Evolutionary conservation across 2,888 invertebrate genomes (phyloP), one percentile per base, ranked within the genome.

Genomic region (Strigamia crassipes): DNA sequence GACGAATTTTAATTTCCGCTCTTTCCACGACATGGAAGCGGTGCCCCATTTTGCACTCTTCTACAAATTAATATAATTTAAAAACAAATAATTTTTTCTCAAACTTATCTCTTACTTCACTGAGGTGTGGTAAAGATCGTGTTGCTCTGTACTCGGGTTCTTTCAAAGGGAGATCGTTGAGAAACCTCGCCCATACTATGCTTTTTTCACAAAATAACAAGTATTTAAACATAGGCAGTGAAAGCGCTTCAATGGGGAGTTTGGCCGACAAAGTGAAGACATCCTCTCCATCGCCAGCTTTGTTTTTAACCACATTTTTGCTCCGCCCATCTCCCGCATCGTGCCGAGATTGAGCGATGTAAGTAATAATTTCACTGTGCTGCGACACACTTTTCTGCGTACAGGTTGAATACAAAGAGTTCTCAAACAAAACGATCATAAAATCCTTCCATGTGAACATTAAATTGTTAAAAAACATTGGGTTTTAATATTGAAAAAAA

Each of bases 401-500:
- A 21, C 61, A 21, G 18, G 21, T 66, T 23, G 61, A 21, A 66
- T 21, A 66, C 21, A 66, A 12, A n/a, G 61, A 66, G 8, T 66
- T 66, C 61, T 66, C 61, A 12, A 66, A 12, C 18, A 66, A 21
- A n/a, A 66, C 4, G 21, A 66, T 21, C 21, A 66, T 66, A 66
- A 66, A 66, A 66, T 21, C 61, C 23, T 66, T 66, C 61, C 61
- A 66, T 21, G 61, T 21, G 12, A 66, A 66, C 61, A 66, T 66
- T 66, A 66, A 66, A 23, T 66, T 23, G 8, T 66, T 18, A 66
- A 21, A 66, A 5, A 38, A 38, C 38, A 38, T 23, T 3, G 4
- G 23, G 18, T 23, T 66, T 66, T 66, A n/a, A 23, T 23, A 66
- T 23, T 66, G 1, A 66, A 21, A 66, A 66, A 15, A 66, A 15